Conservation (phyloP, 2,113 vertebrate genomes). For the Phrynocephalus versicolor region DNA sequence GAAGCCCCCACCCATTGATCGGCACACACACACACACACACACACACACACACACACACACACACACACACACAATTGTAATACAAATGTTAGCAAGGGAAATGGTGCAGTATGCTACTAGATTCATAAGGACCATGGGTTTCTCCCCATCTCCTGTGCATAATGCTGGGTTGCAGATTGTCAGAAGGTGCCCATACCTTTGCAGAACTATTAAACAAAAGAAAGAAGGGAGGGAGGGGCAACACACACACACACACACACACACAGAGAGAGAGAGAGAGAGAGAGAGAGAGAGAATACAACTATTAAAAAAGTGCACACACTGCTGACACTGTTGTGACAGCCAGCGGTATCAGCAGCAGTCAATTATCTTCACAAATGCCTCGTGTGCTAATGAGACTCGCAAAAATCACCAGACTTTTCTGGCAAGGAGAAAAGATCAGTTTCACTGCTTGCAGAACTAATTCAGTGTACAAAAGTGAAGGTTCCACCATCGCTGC, state of each 20-base stretch:
- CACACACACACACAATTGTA: fast-evolving
- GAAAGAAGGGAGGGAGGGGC: slow-evolving; percentile 43
- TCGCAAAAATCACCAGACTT: slow-evolving; percentile 99
- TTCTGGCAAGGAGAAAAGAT: slow-evolving; percentile 99
- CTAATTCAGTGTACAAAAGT: slow-evolving; percentile 99
- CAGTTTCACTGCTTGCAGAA: slow-evolving; percentile 99
- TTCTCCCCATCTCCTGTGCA: slow-evolving; percentile 40
- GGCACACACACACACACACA: fast-evolving
- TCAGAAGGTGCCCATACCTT: slow-evolving; percentile 66
- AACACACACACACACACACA: too few species aligned
- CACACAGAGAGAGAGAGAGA: slow-evolving; percentile 23
- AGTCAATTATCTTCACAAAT: slow-evolving; percentile 99
- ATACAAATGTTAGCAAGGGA: not conserved
- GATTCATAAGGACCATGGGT: slow-evolving; percentile 26
- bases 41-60: fast-evolving
- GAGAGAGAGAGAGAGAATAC: slow-evolving; percentile 54
- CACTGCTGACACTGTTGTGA: slow-evolving; percentile 92
- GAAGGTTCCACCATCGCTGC: slow-evolving; percentile 95
- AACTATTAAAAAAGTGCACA: slow-evolving; percentile 80
- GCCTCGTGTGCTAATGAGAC: slow-evolving; percentile 99
- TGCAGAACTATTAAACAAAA: slow-evolving; percentile 79
- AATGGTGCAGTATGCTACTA: not conserved
- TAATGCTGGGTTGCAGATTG: slow-evolving; percentile 54
- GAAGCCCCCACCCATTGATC: not conserved
- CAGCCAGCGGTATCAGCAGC: slow-evolving; percentile 91